Base-by-base conservation (phyloP, 2,797 vertebrate species). In the Sebastes oblongus region DNA sequence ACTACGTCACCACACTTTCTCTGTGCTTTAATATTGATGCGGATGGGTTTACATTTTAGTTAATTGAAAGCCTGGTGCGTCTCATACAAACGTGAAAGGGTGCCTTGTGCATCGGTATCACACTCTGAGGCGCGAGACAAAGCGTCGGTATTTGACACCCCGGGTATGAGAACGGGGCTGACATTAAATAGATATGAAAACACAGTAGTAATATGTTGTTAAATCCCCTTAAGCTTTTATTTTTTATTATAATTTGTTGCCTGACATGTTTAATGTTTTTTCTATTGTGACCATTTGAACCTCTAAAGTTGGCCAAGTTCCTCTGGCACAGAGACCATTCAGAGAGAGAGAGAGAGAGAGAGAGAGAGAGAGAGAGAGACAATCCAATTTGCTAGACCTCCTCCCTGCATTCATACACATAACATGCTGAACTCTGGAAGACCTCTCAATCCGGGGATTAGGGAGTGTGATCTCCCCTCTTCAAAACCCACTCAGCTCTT, bases 381-480 rank as follows among this genome's bases (percentile, higher is more conserved):
- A 94, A 95, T 94, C 93, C 92, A 91, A 93, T 94, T 94, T 93
- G 92, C 90, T 80, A 79, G 82, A 87, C 89, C 90, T 83, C 91
- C 85, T 91, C 91, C 91, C 87, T 86, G 88, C 91, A 91, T 95
- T 93, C 93, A 94, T 93, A 86, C 88, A 92, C 89, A 94, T 88
- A 81, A 90, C 91, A 91, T 24, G 92, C 80, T 88, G 95, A 96
- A 95, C 95, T 95, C 92, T 91, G 77, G 86, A 91, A 91, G 95
- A 95, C 95, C 95, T 77, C 88, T 93, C 85, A 86, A 95, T 93
- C 91, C 85, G 1, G 50, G 95, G 94, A 95, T 96, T 96, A 95
- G 89, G 76, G 88, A 87, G 89, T 94, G 94, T 96, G 94, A 96
- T 96, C 95, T 91, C 75, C 81, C 68, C 88, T 93, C 93, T 95